Evolutionary conservation across 2,797 vertebrate species (phyloP).

Genomic region (Schizopygopsis malacanthus): DNA sequence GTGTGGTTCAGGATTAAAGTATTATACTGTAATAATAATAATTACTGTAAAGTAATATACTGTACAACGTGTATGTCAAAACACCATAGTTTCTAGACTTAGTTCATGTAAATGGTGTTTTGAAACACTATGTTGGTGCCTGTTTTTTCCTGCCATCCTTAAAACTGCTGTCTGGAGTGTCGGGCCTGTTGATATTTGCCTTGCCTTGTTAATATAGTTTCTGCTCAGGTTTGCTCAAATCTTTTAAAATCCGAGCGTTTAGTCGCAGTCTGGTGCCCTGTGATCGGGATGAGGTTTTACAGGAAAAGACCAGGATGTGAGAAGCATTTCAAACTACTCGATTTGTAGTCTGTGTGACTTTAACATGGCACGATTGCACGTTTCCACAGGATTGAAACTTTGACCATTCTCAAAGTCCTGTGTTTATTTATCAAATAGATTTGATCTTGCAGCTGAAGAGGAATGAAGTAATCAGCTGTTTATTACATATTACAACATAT

Average conservation of each 20-base stretch:
- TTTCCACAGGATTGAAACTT: not conserved
- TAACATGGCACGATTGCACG: not conserved
- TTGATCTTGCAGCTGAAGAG: not conserved
- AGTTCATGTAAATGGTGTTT: not conserved
- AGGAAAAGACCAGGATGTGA: not conserved
- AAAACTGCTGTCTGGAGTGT: too few relatives aligned
- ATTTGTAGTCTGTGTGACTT: not conserved
- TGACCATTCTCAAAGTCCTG: not conserved
- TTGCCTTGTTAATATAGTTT: too few relatives aligned
- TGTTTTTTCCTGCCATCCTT: not conserved
- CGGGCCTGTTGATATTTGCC: not conserved
- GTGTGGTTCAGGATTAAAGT: not conserved
- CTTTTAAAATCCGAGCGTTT: not conserved
- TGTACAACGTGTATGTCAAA: too few relatives aligned
- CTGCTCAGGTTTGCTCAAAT: not conserved
- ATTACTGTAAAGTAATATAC: not conserved
- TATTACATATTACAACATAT: too few relatives aligned
- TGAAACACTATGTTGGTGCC: not conserved
- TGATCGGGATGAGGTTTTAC: not conserved
- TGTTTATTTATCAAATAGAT: not conserved
- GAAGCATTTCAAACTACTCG: not conserved
- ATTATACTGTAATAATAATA: not conserved
- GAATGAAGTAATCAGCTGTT: not conserved
- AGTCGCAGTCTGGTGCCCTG: not conserved
- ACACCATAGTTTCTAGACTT: too few relatives aligned